A percentile compares a stretch with the other conserved stretches of the same genome.
phyloP scores from a whole-genome alignment of 2,113 vertebrate genomes.

The Rhipidura dahli region DNA sequence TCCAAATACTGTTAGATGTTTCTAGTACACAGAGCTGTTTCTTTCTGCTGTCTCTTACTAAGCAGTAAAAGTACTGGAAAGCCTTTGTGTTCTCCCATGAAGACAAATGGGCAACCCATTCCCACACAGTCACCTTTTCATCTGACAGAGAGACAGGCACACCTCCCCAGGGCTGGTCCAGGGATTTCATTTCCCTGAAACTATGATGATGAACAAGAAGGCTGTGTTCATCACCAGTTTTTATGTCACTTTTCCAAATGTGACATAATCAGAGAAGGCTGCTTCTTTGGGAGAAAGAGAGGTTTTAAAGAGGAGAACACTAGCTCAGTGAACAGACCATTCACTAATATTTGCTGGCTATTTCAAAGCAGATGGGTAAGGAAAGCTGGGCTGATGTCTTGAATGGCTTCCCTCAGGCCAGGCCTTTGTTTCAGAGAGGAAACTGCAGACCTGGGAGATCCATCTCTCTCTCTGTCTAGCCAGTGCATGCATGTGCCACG shows the following conservation, averaged over 20 bases:
- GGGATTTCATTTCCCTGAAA: not conserved
- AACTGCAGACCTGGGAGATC: rapidly evolving
- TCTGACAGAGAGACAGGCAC: not conserved
- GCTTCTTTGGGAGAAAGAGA: not conserved
- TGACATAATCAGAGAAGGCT: not conserved
- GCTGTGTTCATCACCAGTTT: not conserved
- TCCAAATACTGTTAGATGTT: not conserved
- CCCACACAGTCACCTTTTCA: not conserved
- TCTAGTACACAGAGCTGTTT: not conserved
- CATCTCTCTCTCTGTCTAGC: not conserved
- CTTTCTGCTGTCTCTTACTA: not conserved
- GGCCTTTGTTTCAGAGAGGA: not conserved
- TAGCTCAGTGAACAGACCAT: not conserved
- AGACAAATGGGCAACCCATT: not conserved
- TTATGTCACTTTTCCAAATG: not conserved
- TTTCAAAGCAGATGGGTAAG: not conserved
- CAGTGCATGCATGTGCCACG: rapidly evolving
- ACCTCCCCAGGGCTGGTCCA: not conserved
- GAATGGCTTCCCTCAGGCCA: not conserved
- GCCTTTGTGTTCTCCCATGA: not conserved
- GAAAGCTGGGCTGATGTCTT: not conserved
- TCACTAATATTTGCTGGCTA: not conserved
- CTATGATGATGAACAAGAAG: not conserved
- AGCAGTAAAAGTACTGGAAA: not conserved
- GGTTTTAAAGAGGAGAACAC: not conserved